phyloP scores from a whole-genome alignment of 2,113 vertebrate genomes.

The Platycercus adscitus region DNA sequence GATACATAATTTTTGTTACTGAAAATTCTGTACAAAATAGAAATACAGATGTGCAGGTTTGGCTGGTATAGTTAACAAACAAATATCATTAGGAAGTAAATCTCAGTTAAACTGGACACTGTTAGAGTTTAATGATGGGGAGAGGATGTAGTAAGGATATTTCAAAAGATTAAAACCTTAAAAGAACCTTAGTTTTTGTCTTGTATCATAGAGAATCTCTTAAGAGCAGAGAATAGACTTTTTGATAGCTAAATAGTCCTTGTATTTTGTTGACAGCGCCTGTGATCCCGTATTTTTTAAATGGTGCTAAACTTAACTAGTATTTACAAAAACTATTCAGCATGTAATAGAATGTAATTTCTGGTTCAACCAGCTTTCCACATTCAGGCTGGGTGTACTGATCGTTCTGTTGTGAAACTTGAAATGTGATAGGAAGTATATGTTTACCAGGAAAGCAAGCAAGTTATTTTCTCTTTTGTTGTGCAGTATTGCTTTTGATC shows the following conservation, averaged over 20 bases:
- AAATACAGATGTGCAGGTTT: neutral
- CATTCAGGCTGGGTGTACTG: neutral
- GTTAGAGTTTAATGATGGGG: neutral
- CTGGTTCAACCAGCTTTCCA: neutral
- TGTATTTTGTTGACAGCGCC: neutral
- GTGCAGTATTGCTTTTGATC: neutral
- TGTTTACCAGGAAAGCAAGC: neutral
- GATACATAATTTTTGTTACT: neutral
- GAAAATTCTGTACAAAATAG: neutral
- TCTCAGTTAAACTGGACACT: neutral
- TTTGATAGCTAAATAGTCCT: neutral
- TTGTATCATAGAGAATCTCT: neutral
- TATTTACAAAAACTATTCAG: neutral
- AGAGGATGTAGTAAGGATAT: rapidly evolving
- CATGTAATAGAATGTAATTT: neutral
- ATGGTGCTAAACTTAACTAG: neutral
- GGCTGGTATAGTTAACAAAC: neutral
- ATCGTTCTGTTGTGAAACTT: neutral
- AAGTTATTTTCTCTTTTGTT: neutral
- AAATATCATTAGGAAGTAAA: neutral
- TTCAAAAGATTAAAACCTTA: neutral
- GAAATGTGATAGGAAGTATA: neutral
- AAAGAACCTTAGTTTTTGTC: neutral
- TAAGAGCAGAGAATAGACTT: neutral
- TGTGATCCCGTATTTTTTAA: rapidly evolving